These are phyloP conservation scores for Buteo buteo DNA, from an alignment of 2,113 vertebrate genomes.

Conservation along the genomic window DNA sequence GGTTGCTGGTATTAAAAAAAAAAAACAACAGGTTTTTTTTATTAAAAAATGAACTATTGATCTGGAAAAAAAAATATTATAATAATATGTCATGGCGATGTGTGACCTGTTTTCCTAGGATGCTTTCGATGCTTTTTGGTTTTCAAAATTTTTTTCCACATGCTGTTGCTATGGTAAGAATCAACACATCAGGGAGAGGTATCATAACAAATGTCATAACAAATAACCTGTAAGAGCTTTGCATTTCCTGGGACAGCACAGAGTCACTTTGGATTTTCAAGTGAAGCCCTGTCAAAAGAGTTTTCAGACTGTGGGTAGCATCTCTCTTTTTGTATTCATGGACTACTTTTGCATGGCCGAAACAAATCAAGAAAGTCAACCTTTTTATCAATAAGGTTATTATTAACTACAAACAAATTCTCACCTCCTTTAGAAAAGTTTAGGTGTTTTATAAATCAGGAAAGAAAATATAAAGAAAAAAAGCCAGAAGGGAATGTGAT, in stretches of 20 bases:
- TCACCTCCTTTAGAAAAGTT: neutral
- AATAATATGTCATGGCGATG: neutral
- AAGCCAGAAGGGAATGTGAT: neutral
- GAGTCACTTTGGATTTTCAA: neutral
- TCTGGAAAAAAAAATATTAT: neutral
- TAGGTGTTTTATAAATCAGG: neutral
- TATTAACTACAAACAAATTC: neutral
- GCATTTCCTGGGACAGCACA: neutral
- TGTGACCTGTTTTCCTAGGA: neutral
- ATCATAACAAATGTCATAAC: neutral
- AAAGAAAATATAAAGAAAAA: neutral
- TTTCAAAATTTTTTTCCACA: neutral
- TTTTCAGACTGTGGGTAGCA: neutral
- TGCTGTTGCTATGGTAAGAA: neutral
- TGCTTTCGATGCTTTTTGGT: neutral
- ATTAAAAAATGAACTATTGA: neutral
- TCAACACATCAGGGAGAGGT: neutral
- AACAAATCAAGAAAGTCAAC: neutral
- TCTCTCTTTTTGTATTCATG: neutral
- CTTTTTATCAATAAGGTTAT: neutral
- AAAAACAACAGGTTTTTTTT: too few relatives aligned
- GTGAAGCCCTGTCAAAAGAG: neutral
- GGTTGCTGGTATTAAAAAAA: neutral
- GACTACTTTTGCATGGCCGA: neutral
- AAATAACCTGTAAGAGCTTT: neutral